Evolutionary conservation across 2,888 invertebrate species (phyloP), one percentile per base, ranked within the genome.

Genomic region (Agrochola lota): DNA sequence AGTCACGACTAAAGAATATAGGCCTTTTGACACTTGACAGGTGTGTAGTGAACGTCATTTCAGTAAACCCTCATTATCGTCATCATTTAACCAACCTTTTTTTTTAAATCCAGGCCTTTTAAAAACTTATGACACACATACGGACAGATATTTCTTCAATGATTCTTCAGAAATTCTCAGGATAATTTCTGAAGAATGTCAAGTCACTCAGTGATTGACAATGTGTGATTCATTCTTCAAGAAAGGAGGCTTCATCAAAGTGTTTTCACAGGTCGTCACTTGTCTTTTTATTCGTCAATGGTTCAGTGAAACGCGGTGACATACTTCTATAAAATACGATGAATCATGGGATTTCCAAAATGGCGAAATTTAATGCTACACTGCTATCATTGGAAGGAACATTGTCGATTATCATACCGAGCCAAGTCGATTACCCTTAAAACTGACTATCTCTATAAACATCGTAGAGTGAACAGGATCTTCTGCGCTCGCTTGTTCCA

Each of bases 221-320:
- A 77, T 63, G 23, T 57, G 15, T 77, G 77, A 85, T 43, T 85
- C 85, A 84, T 59, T 64, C 30, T 35, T 59, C 17, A 69, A 35
- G n/a, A 17, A 57, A 35, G 23, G 57, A 30, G 35, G 30, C 35
- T 57, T 46, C 59, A 52, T 68, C 68, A 23, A 20, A 23, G 55
- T 62, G 60, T 67, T 60, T 49, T 60, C 57, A 40, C 35, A 15
- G 15, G 17, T 55, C 26, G 5, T 57, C 30, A n/a, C 1, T 59
- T 70, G 23, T 57, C 9, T 71, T 84, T 85, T 81, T 70, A 8
- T 55, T 15, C 60, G 59, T 76, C 68, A 70, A 60, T 74, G 71
- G 72, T 72, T 77, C 74, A 72, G 57, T 49, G 59, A 66, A 23
- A n/a, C 23, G 4, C 23, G 23, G 12, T 67, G 15, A 23, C 30